A percentile compares a stretch with the other conserved stretches of the same genome.
phyloP scores from a whole-genome alignment of 2,113 vertebrate genomes.

The Hypocryptadius cinnamomeus region DNA sequence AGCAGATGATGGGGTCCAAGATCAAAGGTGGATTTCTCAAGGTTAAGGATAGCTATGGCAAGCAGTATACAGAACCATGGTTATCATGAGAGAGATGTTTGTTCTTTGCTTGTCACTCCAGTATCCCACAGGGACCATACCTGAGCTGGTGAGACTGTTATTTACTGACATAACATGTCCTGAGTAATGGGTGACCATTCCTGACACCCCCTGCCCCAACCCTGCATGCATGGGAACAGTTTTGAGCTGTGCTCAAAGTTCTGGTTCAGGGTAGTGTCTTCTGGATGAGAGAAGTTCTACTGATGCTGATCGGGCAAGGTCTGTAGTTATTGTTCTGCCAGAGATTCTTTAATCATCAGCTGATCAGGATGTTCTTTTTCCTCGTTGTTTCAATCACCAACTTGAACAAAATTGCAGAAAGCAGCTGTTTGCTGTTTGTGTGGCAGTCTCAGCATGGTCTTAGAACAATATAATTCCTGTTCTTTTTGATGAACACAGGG shows the following conservation, averaged over 20 bases:
- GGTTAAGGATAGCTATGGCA: neutral
- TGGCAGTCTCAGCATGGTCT: neutral
- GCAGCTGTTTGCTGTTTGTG: neutral
- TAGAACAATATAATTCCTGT: neutral
- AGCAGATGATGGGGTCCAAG: neutral
- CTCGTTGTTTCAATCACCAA: neutral
- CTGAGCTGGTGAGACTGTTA: neutral
- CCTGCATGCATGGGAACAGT: neutral
- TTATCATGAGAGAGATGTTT: neutral
- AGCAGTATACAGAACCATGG: neutral
- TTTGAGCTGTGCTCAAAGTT: neutral
- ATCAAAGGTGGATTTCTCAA: neutral
- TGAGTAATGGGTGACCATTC: neutral
- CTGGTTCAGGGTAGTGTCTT: neutral
- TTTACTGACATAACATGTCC: neutral
- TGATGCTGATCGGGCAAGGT: neutral
- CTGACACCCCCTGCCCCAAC: neutral
- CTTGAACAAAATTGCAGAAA: neutral
- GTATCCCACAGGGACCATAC: neutral
- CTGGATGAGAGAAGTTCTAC: neutral
- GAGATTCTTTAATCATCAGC: neutral
- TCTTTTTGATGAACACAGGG: neutral
- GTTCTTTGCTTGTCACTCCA: neutral
- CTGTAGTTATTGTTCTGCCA: neutral
- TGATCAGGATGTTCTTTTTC: neutral